Evolutionary conservation across 2,888 invertebrate species (phyloP), one percentile per base, ranked within the genome.

Genomic region (Thecophora atra): DNA sequence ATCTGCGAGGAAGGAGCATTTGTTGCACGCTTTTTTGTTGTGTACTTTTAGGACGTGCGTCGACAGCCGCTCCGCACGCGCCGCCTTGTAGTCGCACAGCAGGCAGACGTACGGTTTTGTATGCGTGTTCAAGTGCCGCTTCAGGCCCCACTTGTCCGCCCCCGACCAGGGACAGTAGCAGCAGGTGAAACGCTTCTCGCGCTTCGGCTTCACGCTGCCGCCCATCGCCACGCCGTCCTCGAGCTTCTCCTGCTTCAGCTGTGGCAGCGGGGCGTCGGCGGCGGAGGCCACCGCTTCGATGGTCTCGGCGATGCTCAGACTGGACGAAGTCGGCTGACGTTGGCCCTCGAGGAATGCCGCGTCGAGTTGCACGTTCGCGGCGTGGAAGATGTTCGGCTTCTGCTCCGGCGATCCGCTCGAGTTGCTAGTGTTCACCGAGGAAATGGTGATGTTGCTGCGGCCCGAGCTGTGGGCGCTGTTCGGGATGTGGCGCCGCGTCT

Each of bases 121-220:
- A 86, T 97, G 96, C 47, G 96, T 96, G 88, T 96, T 96, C 81
- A 96, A 90, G 85, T 97, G 96, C 63, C 96, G 90, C 86, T 96
- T 96, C 74, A 96, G 89, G 81, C 96, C 96, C 96, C 96, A 97
- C 85, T 96, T 96, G 87, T 96, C 96, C 72, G 94, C 95, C 26
- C 96, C 96, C 52, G 94, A 93, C 96, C 96, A 96, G 26, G 95
- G 90, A 87, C 96, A 97, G 85, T 95, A 96, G 84, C 94, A 93
- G 87, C 96, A 96, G 77, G 93, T 91, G 87, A 93, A 94, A 78
- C 93, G 90, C 79, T 92, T 91, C 83, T 92, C 91, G 66, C 91
- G 89, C 86, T 88, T 91, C 2, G 86, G 82, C 71, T 86, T 86
- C 19, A 83, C 69, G 66, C 78, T 80, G 15, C 83, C 84, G 76